Evolutionary conservation across 2,113 vertebrate species (phyloP).

Genomic region (Alces alces): DNA sequence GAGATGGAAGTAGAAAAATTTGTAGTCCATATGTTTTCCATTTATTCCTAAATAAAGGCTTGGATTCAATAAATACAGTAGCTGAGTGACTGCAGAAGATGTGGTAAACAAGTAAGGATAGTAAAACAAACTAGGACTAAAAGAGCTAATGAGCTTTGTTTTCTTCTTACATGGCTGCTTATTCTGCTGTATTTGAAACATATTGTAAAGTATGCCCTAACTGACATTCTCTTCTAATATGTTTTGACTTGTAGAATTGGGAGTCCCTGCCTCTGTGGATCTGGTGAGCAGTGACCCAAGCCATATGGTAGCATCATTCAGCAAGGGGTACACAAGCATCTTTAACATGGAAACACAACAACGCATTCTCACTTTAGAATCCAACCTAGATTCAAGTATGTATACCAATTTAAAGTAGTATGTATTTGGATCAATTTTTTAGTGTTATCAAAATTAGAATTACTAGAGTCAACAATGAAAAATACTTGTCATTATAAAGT

Average conservation of each 20-base stretch:
- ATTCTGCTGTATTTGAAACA: not conserved
- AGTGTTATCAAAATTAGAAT: not conserved
- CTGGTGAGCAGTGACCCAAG: conserved; percentile 96
- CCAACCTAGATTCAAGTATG: conserved; percentile 87
- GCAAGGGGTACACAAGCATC: conserved; percentile 91
- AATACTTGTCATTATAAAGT: conserved; percentile 3
- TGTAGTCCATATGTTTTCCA: not conserved
- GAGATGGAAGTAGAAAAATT: not conserved
- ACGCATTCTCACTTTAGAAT: conserved; percentile 92
- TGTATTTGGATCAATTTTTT: not conserved
- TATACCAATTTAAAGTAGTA: conserved; percentile 54
- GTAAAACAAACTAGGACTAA: not conserved
- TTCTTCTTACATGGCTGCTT: not conserved
- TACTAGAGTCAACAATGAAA: not conserved
- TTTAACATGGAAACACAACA: conserved; percentile 98
- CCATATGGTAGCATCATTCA: conserved; percentile 96
- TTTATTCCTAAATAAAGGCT: not conserved
- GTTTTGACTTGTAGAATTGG: conserved; percentile 85
- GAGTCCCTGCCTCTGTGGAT: conserved; percentile 95
- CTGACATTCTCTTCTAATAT: conserved; percentile 3
- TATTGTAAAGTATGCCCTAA: not conserved
- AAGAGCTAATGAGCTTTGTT: not conserved
- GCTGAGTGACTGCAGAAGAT: not conserved
- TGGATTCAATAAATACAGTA: not conserved
- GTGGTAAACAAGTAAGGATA: not conserved